Evolutionary conservation across 2,113 vertebrate species (phyloP).

Genomic region (Neotoma lepida): DNA sequence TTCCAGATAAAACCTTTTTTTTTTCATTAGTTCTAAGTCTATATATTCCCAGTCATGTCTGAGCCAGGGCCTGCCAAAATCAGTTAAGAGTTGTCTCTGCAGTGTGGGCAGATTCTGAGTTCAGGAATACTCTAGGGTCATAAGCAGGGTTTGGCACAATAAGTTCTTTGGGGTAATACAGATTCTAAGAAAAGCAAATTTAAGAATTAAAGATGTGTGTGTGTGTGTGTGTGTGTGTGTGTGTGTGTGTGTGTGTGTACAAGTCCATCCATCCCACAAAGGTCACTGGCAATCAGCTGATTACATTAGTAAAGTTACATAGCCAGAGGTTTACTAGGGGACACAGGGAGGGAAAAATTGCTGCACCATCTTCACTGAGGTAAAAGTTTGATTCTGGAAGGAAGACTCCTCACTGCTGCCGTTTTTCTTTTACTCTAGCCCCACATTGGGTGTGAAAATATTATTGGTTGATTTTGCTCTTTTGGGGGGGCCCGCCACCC

Average conservation of each 20-base stretch:
- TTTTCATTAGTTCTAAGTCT: not conserved
- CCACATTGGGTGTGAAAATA: too few relatives aligned
- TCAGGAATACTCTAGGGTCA: not conserved
- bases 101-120: not conserved
- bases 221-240: fast-evolving
- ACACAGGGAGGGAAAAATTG: not conserved
- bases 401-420: not conserved
- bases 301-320: not conserved
- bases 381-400: not conserved
- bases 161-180: not conserved
- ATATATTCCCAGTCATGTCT: not conserved
- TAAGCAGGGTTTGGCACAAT: not conserved
- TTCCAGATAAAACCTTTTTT: not conserved
- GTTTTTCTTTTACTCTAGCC: too few relatives aligned
- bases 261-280: not conserved
- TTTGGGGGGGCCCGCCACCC: too few relatives aligned
- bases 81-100: not conserved
- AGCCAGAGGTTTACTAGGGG: not conserved
- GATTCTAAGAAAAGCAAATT: conserved; percentile 25
- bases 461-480: too few relatives aligned
- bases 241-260: not conserved
- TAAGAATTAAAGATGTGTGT: not conserved
- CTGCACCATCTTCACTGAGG: not conserved
- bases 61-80: not conserved
- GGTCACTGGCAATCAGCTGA: not conserved